Percentiles rank a stretch among this genome's conserved stretches.
Evolutionary conservation across 2,888 invertebrate genomes (phyloP).

Genomic region (Philhelius pedissequus): DNA sequence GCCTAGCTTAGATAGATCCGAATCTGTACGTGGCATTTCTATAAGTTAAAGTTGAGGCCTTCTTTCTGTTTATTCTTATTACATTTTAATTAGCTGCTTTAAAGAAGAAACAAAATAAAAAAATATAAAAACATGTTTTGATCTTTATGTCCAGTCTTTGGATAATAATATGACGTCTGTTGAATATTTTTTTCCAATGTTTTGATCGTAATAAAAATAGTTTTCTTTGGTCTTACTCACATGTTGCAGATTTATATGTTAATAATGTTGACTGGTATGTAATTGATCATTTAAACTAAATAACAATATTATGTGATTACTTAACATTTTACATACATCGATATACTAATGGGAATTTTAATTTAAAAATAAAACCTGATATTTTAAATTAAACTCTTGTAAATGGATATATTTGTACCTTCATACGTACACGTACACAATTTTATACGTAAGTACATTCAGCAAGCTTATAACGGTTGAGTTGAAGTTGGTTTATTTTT

Average conservation of each 20-base stretch:
- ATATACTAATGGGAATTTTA: background rate
- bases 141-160: background rate
- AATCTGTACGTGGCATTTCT: background rate
- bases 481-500: background rate
- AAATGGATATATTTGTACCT: background rate
- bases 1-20: background rate
- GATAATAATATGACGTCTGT: constrained; percentile 2
- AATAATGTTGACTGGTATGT: background rate
- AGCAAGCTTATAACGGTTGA: background rate
- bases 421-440: too few species aligned
- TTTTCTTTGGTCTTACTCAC: background rate
- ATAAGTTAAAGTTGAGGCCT: background rate
- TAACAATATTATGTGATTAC: background rate
- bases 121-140: constrained; percentile 14
- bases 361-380: background rate
- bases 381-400: background rate
- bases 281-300: background rate
- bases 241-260: constrained; percentile 4
- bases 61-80: constrained; percentile 19
- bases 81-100: background rate
- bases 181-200: constrained; percentile 4
- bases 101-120: background rate
- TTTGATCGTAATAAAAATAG: background rate
- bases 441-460: too few species aligned
- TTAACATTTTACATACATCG: background rate